Conservation (phyloP, 2,888 invertebrate genomes). For the Bembecia ichneumoniformis region DNA sequence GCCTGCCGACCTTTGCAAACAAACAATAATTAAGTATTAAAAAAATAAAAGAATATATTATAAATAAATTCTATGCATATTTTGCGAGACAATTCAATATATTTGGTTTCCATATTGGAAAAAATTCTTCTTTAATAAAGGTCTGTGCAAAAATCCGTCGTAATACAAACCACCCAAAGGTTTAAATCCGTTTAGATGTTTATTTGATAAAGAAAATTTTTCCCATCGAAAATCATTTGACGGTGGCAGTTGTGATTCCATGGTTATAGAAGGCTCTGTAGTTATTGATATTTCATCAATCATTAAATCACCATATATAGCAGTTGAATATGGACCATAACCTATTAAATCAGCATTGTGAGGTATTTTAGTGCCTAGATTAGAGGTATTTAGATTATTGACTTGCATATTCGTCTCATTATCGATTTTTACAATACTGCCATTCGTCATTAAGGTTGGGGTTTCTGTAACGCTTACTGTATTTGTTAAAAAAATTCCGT, state of each 20-base stretch:
- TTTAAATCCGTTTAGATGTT: constrained; percentile 35
- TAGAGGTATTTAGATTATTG: neutral
- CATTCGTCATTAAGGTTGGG: constrained; percentile 19
- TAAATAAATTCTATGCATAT: too few species aligned
- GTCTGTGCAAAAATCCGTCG: constrained; percentile 53
- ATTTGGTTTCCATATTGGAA: neutral
- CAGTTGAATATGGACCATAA: constrained; percentile 31
- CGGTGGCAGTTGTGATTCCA: constrained; percentile 30
- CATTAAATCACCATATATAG: constrained; percentile 32
- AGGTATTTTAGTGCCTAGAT: constrained; percentile 9
- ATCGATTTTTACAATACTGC: constrained; percentile 9
- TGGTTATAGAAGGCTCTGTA: constrained; percentile 41
- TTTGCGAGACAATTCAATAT: neutral
- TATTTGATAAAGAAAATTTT: constrained; percentile 29
- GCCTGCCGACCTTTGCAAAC: too few species aligned
- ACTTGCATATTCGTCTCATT: neutral
- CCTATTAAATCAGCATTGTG: constrained; percentile 16
- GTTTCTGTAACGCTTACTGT: constrained; percentile 9
- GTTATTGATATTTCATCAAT: constrained; percentile 50
- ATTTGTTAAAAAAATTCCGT: constrained; percentile 1
- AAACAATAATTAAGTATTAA: too few species aligned
- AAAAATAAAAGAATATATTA: too few species aligned
- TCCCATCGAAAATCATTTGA: constrained; percentile 44
- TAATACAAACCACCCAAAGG: constrained; percentile 62
- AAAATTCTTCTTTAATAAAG: constrained; percentile 21